Conservation (phyloP, 2,113 vertebrate species). For the Pungitius pungitius region DNA sequence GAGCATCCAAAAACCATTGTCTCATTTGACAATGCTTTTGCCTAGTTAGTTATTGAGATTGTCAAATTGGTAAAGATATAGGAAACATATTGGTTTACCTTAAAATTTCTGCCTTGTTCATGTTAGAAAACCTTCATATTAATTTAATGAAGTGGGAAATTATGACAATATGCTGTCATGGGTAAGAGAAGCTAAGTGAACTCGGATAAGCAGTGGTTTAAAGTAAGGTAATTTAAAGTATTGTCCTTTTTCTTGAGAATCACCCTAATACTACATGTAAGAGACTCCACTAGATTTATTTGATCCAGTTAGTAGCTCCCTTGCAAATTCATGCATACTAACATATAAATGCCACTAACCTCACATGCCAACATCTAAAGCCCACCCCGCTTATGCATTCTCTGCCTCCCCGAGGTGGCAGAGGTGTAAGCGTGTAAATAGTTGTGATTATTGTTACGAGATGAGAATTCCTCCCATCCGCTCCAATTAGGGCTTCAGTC, state of each 20-base stretch:
- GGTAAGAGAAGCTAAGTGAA: background rate
- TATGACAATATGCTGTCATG: background rate
- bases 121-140: too few species aligned
- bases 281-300: too few species aligned
- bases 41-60: background rate
- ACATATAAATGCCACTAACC: background rate
- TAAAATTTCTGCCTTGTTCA: too few species aligned
- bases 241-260: too few species aligned
- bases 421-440: slow-evolving; percentile 63
- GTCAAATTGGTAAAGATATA: background rate
- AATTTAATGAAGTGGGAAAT: background rate
- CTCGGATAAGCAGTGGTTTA: background rate
- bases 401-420: slow-evolving; percentile 42
- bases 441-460: slow-evolving; percentile 68
- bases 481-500: slow-evolving; percentile 72
- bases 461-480: slow-evolving; percentile 66
- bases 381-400: background rate
- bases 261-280: too few species aligned
- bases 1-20: background rate
- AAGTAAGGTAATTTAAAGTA: too few species aligned
- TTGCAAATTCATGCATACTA: background rate
- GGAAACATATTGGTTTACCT: too few species aligned
- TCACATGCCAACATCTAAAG: slow-evolving; percentile 7
- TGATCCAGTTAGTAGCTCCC: background rate
- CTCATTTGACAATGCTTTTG: too few species aligned